A percentile compares a stretch with the other conserved stretches of the same genome.
These are phyloP conservation scores for Epinephelus malabaricus DNA, from an alignment of 2,797 vertebrate species.

Conservation along the genomic window DNA sequence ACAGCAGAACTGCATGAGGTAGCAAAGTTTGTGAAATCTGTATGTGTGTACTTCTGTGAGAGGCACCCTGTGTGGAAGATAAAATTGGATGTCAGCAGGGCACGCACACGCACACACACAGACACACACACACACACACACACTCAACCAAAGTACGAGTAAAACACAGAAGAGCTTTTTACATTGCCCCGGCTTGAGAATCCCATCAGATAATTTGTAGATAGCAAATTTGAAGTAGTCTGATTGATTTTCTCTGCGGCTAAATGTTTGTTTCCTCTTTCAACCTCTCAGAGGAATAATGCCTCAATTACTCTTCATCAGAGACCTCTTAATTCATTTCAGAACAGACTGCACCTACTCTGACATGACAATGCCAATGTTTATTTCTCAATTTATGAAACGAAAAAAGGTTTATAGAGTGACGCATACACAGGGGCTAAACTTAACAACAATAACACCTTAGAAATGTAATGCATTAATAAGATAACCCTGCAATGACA, in stretches of 20 bases:
- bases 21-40: conserved; percentile 33
- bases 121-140: conserved; percentile 12
- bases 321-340: conserved; percentile 24
- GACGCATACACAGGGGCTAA: background rate
- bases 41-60: conserved; percentile 35
- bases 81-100: conserved; percentile 70
- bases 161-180: conserved; percentile 28
- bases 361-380: background rate
- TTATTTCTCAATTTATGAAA: conserved; percentile 8
- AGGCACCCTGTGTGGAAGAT: conserved; percentile 49
- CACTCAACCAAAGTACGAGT: conserved; percentile 10
- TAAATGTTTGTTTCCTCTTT: conserved; percentile 37
- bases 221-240: conserved; percentile 10
- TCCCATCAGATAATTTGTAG: conserved; percentile 21
- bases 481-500: background rate
- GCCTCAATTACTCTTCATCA: conserved; percentile 14
- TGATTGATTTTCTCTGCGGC: conserved; percentile 16
- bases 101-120: conserved; percentile 5
- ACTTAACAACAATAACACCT: background rate
- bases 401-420: conserved; percentile 19
- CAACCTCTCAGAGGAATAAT: conserved; percentile 26
- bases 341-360: conserved; percentile 17
- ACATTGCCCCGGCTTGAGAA: conserved; percentile 3
- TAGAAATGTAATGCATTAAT: background rate
- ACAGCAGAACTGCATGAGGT: conserved; percentile 53